These are phyloP conservation scores for Agonum fuliginosum DNA, from an alignment of 2,888 invertebrate species.

Conservation along the genomic window DNA sequence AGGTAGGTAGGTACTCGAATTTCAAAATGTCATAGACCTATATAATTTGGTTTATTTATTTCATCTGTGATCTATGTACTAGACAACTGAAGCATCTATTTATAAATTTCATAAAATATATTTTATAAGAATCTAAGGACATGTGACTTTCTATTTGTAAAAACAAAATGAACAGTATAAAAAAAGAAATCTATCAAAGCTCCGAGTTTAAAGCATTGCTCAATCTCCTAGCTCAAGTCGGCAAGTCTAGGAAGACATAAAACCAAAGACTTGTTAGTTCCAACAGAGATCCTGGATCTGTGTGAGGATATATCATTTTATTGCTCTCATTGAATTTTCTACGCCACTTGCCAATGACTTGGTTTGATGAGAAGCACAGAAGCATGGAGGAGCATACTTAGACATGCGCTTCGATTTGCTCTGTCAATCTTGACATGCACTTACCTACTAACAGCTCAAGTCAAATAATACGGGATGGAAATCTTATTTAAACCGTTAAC, in stretches of 20 bases:
- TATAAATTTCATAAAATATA: neutral
- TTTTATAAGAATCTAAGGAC: neutral
- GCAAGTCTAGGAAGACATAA: constrained; percentile 29
- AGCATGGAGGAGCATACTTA: no score
- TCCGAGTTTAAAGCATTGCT: constrained; percentile 11
- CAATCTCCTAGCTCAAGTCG: constrained; percentile 16
- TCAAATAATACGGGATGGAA: no score
- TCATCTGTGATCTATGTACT: no score
- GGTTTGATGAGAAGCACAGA: neutral
- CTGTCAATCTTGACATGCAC: neutral
- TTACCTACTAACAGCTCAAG: no score
- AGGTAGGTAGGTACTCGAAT: no score
- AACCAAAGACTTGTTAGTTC: constrained; percentile 36
- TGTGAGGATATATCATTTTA: constrained; percentile 53
- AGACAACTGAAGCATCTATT: neutral
- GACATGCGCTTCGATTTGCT: neutral
- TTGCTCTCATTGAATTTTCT: constrained; percentile 51
- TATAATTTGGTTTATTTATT: no score
- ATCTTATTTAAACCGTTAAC: no score
- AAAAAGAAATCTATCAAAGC: constrained; percentile 5
- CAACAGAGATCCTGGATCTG: constrained; percentile 7
- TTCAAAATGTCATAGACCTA: no score
- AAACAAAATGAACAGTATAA: neutral
- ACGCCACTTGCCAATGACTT: constrained; percentile 45
- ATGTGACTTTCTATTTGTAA: neutral